Evolutionary conservation across 2,888 invertebrate species (phyloP), one percentile per base, ranked within the genome.

Genomic region (Meandrusa payeni): DNA sequence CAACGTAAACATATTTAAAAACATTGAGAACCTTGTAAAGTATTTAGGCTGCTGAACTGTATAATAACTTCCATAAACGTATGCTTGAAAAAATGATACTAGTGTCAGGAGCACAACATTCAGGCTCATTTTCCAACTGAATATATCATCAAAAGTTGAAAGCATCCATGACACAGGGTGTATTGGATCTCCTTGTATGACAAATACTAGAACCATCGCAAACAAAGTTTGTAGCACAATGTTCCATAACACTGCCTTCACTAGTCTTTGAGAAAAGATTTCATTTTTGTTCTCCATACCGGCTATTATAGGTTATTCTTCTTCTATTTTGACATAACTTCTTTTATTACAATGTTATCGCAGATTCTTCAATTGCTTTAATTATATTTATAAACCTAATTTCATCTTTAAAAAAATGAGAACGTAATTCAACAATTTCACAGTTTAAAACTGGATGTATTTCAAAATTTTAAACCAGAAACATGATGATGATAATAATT

Each of bases 21-120:
- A 80, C 77, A 91, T 91, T 2, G 89, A 88, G 57, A 93, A 93
- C 57, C 94, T 89, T 6, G 92, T 93, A 23, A 90, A 88, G 48
- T 90, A 89, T 57, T 91, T 93, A 0, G 88, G 85, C 22, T 89
- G 76, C 33, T 90, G 89, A 10, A 88, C 78, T 12, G 93, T 85
- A 55, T 93, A 93, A 51, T 91, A 91, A 61, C 92, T 93, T 29
- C 92, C 92, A 60, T 92, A 91, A 20, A 93, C 86, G 24, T 93
- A 81, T n/a, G 94, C 93, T 76, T 94, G 93, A 3, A 92, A 85
- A 47, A 93, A 90, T 5, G 93, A 91, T 1, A 93, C 89, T 13
- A 86, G 65, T 5, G 89, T 81, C 9, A 94, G 88, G 0, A 93
- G 89, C 13, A 92, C 71, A 29, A 93, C 89, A 54, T 91, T 92